Evolutionary conservation across 2,888 invertebrate genomes (phyloP), one percentile per base, ranked within the genome.

Genomic region (Drosophila subsilvestris): DNA sequence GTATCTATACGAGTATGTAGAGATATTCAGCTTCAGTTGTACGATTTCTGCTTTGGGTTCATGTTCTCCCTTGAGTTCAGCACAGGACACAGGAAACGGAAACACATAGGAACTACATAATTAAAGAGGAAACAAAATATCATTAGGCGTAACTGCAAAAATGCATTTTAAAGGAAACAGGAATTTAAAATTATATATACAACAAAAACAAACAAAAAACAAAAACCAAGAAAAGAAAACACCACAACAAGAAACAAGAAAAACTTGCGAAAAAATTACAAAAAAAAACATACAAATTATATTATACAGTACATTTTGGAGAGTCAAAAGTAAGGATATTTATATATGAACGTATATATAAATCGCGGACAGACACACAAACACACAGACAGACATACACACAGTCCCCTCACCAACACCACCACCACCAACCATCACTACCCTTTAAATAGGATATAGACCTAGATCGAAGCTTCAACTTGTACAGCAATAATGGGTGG

Each of bases 131-230:
- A 67, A 58, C 32, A 71, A 60, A 70, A 87, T 84, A 84, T 84
- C 84, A 84, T 84, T 88, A 84, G 84, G 89, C 81, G 76, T 84
- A 66, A 84, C 82, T 73, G 87, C 87, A 88, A 88, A 85, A 83
- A 78, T 80, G 84, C 84, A 82, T 80, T 76, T 78, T 88, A 89
- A 85, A 60, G 77, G 84, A 85, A 85, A 85, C 85, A 85, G 85
- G 85, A 85, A 86, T 86, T 86, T 85, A 89, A 89, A 82, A 68
- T 60, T 76, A 85, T 88, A 83, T 84, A 89, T 72, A 83, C 82
- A 88, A 69, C 68, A 59, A 56, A 59, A 57, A 51, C 18, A 57
- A 5, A 20, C 20, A 20, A 2, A 55, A 62, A 53, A 59, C n/a
- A 48, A 56, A 48, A 32, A 45, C 42, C 22, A 32, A 65, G 3